Conservation (phyloP, 2,113 vertebrate genomes). For the Coracopsis vasa region DNA sequence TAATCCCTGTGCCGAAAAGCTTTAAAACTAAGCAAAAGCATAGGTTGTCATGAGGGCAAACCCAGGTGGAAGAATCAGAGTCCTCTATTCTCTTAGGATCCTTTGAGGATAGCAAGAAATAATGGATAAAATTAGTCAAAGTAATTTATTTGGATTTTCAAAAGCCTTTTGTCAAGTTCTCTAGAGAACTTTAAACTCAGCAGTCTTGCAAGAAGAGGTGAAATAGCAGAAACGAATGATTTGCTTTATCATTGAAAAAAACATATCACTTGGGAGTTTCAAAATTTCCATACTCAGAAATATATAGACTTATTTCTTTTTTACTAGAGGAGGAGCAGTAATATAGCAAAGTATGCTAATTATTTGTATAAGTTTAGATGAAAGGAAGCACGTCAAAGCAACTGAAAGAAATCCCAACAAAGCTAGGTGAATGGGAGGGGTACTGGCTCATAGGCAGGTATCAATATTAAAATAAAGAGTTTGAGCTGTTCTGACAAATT, state of each 20-base stretch:
- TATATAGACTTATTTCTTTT: not conserved
- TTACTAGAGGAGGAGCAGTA: not conserved
- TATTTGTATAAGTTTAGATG: not conserved
- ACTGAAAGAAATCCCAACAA: not conserved
- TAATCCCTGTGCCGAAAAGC: not conserved
- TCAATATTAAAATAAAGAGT: not conserved
- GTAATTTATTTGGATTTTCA: slow-evolving; percentile 40
- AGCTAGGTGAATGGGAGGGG: not conserved
- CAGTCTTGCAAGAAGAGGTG: slow-evolving; percentile 8
- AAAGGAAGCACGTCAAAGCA: not conserved
- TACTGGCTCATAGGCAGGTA: not conserved
- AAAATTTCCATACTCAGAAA: not conserved
- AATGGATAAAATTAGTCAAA: slow-evolving; percentile 26
- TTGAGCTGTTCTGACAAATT: not conserved
- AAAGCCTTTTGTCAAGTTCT: not conserved
- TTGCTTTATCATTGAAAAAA: slow-evolving; percentile 28
- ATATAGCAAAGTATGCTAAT: not conserved
- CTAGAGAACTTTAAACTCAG: slow-evolving; percentile 3
- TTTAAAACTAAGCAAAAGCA: not conserved
- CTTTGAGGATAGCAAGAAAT: slow-evolving; percentile 2
- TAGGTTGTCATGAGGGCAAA: not conserved
- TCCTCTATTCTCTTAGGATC: not conserved
- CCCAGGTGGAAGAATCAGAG: not conserved
- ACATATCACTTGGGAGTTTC: not conserved
- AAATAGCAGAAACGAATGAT: slow-evolving; percentile 3